Evolutionary conservation across 2,797 vertebrate species (phyloP), one percentile per base, ranked within the genome.

Genomic region (Amazonetta brasiliensis): DNA sequence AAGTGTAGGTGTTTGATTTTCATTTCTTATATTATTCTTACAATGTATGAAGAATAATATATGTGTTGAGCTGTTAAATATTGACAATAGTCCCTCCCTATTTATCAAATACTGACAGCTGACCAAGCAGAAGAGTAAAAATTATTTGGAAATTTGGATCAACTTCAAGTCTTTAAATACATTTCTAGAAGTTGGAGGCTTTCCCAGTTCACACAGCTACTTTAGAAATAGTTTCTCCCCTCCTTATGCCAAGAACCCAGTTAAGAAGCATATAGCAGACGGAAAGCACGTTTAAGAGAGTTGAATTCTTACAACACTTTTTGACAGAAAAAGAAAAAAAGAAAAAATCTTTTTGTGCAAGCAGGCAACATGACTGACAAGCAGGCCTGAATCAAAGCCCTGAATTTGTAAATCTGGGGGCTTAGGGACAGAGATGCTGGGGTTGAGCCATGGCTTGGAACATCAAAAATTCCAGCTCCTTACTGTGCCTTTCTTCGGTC

Each of bases 31-130:
- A 73, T 81, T 92, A 78, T 93, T 96, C 94, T 94, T 90, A 93
- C 44, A 71, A 35, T 11, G 52, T 76, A 71, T 37, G n/a, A 76
- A 84, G 58, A 91, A 95, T 83, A 96, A 95, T 91, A 92, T 94
- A 96, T 95, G 55, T 59, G 59, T 81, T 90, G 56, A 94, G 83
- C 59, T 93, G 63, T 94, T 95, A 91, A 95, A 94, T 94, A 92
- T 84, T 94, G 94, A 95, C 73, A 56, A 2, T 63, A 78, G 89
- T 81, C 63, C 86, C 94, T 90, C 76, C 79, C 35, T 84, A 88
- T 95, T 96, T 94, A 94, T 95, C 82, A 95, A 84, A 91, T 56
- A 82, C 64, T 69, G 69, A 92, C 89, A 75, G 73, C 66, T 94
- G 78, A 94, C 81, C 85, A 94, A 92, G 87, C 94, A 93, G 91